Evolutionary conservation across 2,797 vertebrate genomes (phyloP), one percentile per base, ranked within the genome.

Genomic region (Hozukius guyotensis): DNA sequence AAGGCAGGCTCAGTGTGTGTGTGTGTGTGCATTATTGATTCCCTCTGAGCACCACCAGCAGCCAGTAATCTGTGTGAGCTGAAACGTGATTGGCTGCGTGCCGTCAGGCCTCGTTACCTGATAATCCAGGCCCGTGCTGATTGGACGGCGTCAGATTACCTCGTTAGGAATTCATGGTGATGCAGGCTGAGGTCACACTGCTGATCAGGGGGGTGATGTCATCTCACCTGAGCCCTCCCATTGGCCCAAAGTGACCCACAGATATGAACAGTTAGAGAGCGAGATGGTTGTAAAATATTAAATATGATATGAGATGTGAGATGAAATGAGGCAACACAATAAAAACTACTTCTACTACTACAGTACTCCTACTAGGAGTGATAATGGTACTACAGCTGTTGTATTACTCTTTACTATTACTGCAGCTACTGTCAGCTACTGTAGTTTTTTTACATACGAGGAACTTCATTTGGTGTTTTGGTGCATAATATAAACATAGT

Each of bases 181-280:
- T 83, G 84, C 82, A 82, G 68, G 3, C 57, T 95, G 91, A 92
- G 91, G 92, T 96, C 94, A 95, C 89, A 70, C 93, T 80, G 67
- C 88, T 38, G 81, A 92, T 82, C 18, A 5, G 71, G 77, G 77
- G 12, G 88, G 79, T 94, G 94, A 96, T 91, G 92, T 95, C 94
- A 95, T 78, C 91, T 85, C 81, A 90, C 78, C 79, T 77, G 72
- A 91, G 81, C 64, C 10, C 20, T 66, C 1, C 29, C 34, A 88
- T 87, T 87, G 85, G 77, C 13, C 72, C 31, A 49, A 6, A 57
- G 1, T 57, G 32, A 82, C 32, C 38, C 29, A 16, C 3, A 38
- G 36, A 52, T 4, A n/a, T 34, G 62, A 22, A 56, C 22, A 60
- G 25, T 11, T 34, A 34, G 11, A 38, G 9, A 42, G 27, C 49